Evolutionary conservation across 2,888 invertebrate species (phyloP).

Genomic region (Melitaea athalia): DNA sequence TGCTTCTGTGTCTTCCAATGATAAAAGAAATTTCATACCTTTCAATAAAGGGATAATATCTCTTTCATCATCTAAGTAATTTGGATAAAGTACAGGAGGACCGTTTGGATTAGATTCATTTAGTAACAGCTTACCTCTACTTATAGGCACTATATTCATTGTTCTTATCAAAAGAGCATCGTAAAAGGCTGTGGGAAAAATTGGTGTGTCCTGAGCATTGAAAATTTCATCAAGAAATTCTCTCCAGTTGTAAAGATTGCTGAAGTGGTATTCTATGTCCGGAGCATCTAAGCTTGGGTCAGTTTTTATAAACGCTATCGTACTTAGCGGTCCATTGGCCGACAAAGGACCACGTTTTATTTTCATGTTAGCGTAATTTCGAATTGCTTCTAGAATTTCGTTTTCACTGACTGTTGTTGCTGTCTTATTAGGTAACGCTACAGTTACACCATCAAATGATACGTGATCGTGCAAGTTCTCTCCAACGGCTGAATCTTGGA

Average conservation of each 20-base stretch:
- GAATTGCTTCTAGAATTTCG: conserved; percentile 62
- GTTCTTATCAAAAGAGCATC: conserved; percentile 81
- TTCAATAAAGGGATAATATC: conserved; percentile 83
- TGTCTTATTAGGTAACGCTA: conserved; percentile 77
- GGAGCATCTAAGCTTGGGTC: conserved; percentile 74
- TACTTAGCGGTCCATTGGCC: conserved; percentile 77
- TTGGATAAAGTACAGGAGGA: conserved; percentile 86
- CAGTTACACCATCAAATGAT: conserved; percentile 70
- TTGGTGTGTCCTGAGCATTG: conserved; percentile 56
- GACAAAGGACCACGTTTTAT: conserved; percentile 74
- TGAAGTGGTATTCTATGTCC: conserved; percentile 84
- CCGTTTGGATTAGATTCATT: conserved; percentile 86
- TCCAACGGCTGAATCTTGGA: conserved; percentile 63
- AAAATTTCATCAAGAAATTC: conserved; percentile 80
- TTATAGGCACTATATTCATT: conserved; percentile 82
- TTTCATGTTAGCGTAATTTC: conserved; percentile 59
- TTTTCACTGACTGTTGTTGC: conserved; percentile 65
- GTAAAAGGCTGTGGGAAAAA: conserved; percentile 82
- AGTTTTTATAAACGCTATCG: conserved; percentile 82
- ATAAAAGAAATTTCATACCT: conserved; percentile 81
- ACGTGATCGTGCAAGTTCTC: conserved; percentile 70
- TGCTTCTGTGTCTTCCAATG: conserved; percentile 80
- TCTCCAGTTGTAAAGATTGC: conserved; percentile 63
- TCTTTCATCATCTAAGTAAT: conserved; percentile 79
- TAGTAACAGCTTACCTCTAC: conserved; percentile 83